A percentile compares a stretch with the other conserved stretches of the same genome.
Conservation (phyloP, 2,888 invertebrate genomes). For the Orthosia gracilis region DNA sequence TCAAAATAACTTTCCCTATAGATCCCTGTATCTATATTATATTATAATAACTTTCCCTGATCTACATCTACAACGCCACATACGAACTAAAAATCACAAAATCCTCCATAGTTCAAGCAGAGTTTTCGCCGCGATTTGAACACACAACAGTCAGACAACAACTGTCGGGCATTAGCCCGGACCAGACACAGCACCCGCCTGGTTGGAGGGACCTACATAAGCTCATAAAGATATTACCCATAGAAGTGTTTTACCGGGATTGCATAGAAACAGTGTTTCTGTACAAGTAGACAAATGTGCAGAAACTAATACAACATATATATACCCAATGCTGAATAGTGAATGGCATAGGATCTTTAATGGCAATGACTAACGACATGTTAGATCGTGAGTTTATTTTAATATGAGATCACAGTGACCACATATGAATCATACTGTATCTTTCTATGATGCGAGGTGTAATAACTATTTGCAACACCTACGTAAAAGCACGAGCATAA, state of each 20-base stretch:
- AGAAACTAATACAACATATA: not conserved
- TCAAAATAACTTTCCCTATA: not conserved
- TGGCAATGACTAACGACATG: not conserved
- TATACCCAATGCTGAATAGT: not conserved
- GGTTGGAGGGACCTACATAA: no score
- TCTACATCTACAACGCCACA: no score
- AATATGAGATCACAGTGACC: constrained; percentile 48
- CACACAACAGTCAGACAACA: not conserved
- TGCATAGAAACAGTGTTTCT: not conserved
- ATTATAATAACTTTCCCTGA: not conserved
- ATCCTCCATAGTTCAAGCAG: no score
- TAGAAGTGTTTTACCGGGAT: not conserved
- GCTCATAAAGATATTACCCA: no score
- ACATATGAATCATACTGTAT: constrained; percentile 18
- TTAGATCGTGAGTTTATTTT: constrained; percentile 14
- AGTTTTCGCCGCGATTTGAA: no score
- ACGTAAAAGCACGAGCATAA: not conserved
- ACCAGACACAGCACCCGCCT: no score
- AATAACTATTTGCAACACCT: not conserved
- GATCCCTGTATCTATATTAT: no score
- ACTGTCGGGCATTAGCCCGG: not conserved
- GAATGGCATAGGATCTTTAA: constrained; percentile 1
- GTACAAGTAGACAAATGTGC: not conserved
- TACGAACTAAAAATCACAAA: not conserved
- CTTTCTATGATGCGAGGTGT: constrained; percentile 24